Evolutionary conservation across 2,113 vertebrate genomes (phyloP), one percentile per base, ranked within the genome.

Genomic region (Pseudorhombus dupliciocellatus): DNA sequence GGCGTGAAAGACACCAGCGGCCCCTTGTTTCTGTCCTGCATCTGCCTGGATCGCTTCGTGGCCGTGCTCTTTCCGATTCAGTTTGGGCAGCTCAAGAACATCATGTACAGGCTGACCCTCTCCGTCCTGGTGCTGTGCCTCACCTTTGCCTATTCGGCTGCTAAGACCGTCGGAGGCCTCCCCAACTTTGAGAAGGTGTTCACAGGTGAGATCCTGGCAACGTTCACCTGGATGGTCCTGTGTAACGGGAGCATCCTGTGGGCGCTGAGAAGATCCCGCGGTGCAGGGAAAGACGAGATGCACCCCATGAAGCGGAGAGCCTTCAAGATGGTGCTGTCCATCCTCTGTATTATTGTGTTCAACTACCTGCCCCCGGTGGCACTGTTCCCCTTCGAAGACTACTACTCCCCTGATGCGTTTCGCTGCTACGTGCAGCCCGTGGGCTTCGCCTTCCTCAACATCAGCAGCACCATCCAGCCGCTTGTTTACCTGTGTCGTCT

Each of bases 261-360:
- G 89, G 88, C 88, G 10, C 76, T 94, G 55, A 93, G 90, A 65
- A 91, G 81, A 69, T 93, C 93, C 0, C 79, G 76, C 0, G 59
- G 89, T 0, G 73, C 78, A 4, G 88, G 92, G 5, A 94, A 92
- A 68, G 92, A 94, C 5, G 86, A 92, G 54, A 94, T 94, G 92
- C 92, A 94, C 55, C 93, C 93, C 25, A 91, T 93, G 92, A 94
- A 93, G 85, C 92, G 89, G 81, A 93, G 86, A 24, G 93, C 93
- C 24, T 94, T 94, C 63, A 94, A 92, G 73, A 87, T 79, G 57
- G 93, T 94, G 58, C 89, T 92, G 7, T 92, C 90, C 5, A 90
- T 94, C 77, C 85, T 93, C 15, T 82, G 84, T 48, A 91, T 94
- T 40, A 89, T 93, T 15, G 34, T 94, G n/a, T 87, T 71, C 55